A percentile compares a stretch with the other conserved stretches of the same genome.
phyloP scores from a whole-genome alignment of 1,140 invertebrate genomes.

The Pachypeltis micranthus region DNA sequence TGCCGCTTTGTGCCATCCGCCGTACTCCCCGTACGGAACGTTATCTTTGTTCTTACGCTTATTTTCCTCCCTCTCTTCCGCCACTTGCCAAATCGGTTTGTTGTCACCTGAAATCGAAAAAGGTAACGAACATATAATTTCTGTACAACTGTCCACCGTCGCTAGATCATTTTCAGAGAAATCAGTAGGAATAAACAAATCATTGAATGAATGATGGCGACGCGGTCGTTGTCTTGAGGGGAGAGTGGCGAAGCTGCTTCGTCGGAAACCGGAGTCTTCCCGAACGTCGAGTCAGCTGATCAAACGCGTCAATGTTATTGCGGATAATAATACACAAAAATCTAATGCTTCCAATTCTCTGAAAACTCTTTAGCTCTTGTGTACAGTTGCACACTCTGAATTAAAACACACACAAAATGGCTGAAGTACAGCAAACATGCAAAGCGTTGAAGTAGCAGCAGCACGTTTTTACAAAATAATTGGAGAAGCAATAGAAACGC shows the following conservation, averaged over 20 bases:
- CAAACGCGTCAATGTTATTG: background rate
- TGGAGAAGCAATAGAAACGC: constrained; percentile 16
- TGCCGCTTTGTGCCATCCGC: constrained; percentile 96
- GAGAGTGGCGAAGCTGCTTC: too few relatives aligned
- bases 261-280: too few relatives aligned
- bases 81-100: constrained; percentile 99
- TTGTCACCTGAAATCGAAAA: constrained; percentile 61
- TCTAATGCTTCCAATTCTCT: constrained; percentile 7
- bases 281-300: too few relatives aligned
- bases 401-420: too few relatives aligned
- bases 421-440: constrained; percentile 12
- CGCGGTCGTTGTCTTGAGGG: too few relatives aligned
- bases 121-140: constrained; percentile 12
- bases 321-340: background rate
- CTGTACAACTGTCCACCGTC: constrained; percentile 6
- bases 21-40: constrained; percentile 85
- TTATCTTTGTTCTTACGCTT: constrained; percentile 85
- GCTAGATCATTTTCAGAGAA: background rate
- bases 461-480: constrained; percentile 18
- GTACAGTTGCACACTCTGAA: constrained; percentile 18
- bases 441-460: constrained; percentile 14
- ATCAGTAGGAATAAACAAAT: background rate
- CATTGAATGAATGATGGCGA: background rate
- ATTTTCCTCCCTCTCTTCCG: constrained; percentile 92
- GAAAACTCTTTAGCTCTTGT: constrained; percentile 14